These are phyloP conservation scores for Rhea pennata DNA, from an alignment of 2,113 vertebrate genomes.

Conservation along the genomic window DNA sequence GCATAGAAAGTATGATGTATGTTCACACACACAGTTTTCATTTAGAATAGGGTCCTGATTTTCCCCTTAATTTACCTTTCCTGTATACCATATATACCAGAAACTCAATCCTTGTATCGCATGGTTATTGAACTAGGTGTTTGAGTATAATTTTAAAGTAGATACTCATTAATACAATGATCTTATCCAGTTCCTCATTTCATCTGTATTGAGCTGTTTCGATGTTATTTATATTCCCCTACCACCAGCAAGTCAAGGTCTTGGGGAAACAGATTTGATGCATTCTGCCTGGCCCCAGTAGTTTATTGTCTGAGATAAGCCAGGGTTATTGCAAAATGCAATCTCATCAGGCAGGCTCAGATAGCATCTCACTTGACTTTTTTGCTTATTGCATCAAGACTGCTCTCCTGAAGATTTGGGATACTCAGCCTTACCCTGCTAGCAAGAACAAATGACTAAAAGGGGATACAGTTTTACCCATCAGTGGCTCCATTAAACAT, in stretches of 20 bases:
- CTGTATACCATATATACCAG: background rate
- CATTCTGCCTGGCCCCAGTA: slow-evolving; percentile 61
- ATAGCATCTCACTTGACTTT: slow-evolving; percentile 75
- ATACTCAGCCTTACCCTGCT: slow-evolving; percentile 35
- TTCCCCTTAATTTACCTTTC: background rate
- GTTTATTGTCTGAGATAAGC: slow-evolving; percentile 76
- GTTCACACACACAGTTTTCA: background rate
- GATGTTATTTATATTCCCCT: slow-evolving; percentile 50
- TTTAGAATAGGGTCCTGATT: background rate
- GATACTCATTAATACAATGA: slow-evolving; percentile 35
- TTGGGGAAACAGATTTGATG: slow-evolving; percentile 44
- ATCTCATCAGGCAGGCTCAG: slow-evolving; percentile 69
- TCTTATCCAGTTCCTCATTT: slow-evolving; percentile 65
- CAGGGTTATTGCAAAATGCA: slow-evolving; percentile 68
- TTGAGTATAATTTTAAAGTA: slow-evolving; percentile 52
- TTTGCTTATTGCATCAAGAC: slow-evolving; percentile 71
- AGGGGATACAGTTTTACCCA: slow-evolving; percentile 17
- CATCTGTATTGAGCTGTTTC: slow-evolving; percentile 54
- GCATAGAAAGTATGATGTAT: background rate
- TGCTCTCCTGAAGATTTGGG: slow-evolving; percentile 26
- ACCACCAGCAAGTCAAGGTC: slow-evolving; percentile 63
- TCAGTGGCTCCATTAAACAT: slow-evolving; percentile 68
- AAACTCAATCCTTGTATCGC: background rate
- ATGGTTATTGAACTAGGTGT: background rate
- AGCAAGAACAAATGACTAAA: slow-evolving; percentile 54